Evolutionary conservation across 35 echinoderm and acorn worm genomes (phyloP).

Genomic region (Apostichopus californicus): DNA sequence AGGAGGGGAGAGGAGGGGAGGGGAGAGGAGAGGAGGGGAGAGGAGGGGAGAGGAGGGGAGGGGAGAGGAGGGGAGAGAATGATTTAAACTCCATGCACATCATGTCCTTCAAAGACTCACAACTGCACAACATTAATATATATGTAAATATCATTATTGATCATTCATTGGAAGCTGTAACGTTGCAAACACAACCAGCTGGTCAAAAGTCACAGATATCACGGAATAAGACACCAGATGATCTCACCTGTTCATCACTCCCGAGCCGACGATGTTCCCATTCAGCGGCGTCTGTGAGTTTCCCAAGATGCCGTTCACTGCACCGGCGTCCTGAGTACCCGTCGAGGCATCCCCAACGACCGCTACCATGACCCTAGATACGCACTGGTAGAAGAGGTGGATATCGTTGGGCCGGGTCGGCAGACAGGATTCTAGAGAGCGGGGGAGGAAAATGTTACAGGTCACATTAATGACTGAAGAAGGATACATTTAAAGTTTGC

Average conservation of each 20-base stretch:
- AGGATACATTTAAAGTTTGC: too few relatives aligned
- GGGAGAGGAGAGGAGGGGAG: too few relatives aligned
- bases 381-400: constrained; percentile 88
- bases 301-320: constrained; percentile 25
- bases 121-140: too few relatives aligned
- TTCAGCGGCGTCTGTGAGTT: background rate
- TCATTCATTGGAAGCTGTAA: too few relatives aligned
- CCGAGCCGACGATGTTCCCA: background rate
- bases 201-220: too few relatives aligned
- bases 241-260: background rate
- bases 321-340: background rate
- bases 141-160: too few relatives aligned
- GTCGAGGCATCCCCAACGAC: constrained; percentile 23
- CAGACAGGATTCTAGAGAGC: constrained; percentile 62
- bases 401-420: constrained; percentile 54
- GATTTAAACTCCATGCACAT: too few relatives aligned
- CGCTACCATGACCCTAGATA: constrained; percentile 79
- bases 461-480: background rate
- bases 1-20: too few relatives aligned
- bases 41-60: too few relatives aligned
- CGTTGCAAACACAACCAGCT: too few relatives aligned
- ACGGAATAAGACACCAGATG: background rate
- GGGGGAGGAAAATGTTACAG: background rate
- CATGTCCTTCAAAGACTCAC: too few relatives aligned
- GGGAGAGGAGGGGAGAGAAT: too few relatives aligned